These are phyloP conservation scores for Rhyacophila brunnea DNA, from an alignment of 1,140 invertebrate genomes.

Conservation along the genomic window DNA sequence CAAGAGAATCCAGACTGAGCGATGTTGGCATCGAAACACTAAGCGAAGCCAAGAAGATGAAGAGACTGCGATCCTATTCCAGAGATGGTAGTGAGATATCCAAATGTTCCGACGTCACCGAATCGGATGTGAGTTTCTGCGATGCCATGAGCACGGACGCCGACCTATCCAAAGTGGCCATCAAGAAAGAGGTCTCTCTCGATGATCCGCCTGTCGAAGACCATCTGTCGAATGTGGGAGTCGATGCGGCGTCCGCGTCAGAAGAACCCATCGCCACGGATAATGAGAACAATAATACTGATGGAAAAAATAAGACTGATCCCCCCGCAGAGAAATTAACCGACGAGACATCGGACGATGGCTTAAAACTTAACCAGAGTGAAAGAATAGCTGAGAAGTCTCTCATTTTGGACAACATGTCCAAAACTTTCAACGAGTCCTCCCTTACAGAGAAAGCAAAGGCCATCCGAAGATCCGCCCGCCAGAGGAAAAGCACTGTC, in stretches of 20 bases:
- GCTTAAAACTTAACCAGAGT: slow-evolving; percentile 40
- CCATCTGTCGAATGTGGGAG: slow-evolving; percentile 48
- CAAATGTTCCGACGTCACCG: slow-evolving; percentile 58
- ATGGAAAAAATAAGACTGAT: slow-evolving; percentile 39
- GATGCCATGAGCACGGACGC: slow-evolving; percentile 47
- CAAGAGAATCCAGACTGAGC: slow-evolving; percentile 46
- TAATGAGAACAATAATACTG: slow-evolving; percentile 32
- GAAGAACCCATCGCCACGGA: slow-evolving; percentile 19
- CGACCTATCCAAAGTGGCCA: slow-evolving; percentile 35
- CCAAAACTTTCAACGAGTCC: slow-evolving; percentile 46
- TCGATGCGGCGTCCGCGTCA: slow-evolving; percentile 32
- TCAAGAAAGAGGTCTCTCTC: slow-evolving; percentile 35
- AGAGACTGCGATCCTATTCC: slow-evolving; percentile 58
- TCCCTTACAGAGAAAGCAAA: slow-evolving; percentile 16
- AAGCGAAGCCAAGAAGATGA: slow-evolving; percentile 54
- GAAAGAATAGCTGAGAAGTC: slow-evolving; percentile 45
- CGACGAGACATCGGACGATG: slow-evolving; percentile 34
- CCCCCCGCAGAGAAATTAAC: slow-evolving; percentile 24
- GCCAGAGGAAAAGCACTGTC: slow-evolving; percentile 42
- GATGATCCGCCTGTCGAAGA: slow-evolving; percentile 37
- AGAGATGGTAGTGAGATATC: slow-evolving; percentile 56
- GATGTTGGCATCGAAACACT: slow-evolving; percentile 41
- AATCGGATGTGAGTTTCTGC: slow-evolving; percentile 62
- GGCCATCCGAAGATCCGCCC: slow-evolving; percentile 24
- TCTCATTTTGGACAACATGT: slow-evolving; percentile 48